phyloP scores from a whole-genome alignment of 1,140 invertebrate species.

The Semibalanus balanoides region DNA sequence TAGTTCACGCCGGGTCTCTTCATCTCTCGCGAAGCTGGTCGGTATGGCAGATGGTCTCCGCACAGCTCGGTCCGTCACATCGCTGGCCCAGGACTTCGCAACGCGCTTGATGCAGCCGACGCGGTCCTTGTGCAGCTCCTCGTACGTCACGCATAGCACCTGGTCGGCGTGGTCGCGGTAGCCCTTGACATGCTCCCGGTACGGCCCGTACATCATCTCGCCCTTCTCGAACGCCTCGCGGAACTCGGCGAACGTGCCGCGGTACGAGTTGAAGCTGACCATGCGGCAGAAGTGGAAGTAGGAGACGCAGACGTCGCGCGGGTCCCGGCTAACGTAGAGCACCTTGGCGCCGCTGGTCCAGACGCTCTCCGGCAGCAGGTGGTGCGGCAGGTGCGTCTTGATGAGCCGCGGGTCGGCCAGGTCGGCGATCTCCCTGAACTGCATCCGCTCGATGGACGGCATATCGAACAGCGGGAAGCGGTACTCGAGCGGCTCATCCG shows the following conservation, averaged over 20 bases:
- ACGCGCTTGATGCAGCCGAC: neutral
- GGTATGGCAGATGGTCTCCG: no score
- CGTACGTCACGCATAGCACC: neutral
- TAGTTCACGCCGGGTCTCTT: no score
- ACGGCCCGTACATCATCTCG: constrained; percentile 25
- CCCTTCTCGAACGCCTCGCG: constrained; percentile 57
- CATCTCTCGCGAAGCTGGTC: no score
- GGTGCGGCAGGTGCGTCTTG: constrained; percentile 18
- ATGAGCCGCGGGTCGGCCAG: constrained; percentile 16
- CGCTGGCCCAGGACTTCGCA: neutral
- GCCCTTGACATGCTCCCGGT: constrained; percentile 5
- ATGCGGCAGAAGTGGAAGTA: constrained; percentile 70
- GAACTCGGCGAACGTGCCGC: constrained; percentile 61
- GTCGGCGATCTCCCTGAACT: no score
- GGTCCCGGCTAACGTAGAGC: constrained; percentile 79
- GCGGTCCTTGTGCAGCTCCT: no score
- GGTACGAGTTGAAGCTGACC: constrained; percentile 46
- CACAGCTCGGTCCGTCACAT: no score
- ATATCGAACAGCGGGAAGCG: no score
- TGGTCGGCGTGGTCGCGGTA: neutral
- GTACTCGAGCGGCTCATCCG: no score
- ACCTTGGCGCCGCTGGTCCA: constrained; percentile 40
- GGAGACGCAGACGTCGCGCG: constrained; percentile 84
- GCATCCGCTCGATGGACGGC: no score
- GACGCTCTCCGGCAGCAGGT: constrained; percentile 18